Evolutionary conservation across 92 coral and sea anemone genomes (phyloP).

Genomic region (Siderastrea siderea): DNA sequence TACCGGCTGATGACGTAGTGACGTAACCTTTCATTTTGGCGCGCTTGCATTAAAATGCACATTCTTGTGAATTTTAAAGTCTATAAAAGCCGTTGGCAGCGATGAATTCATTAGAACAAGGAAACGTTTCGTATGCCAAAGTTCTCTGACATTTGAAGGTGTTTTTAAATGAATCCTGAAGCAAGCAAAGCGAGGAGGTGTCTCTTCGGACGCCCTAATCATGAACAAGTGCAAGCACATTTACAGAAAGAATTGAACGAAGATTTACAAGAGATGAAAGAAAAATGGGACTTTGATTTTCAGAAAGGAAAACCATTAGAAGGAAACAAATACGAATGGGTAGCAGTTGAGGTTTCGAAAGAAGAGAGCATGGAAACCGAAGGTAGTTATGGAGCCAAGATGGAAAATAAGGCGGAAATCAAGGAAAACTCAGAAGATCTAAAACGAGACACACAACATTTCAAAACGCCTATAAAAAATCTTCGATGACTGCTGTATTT

Average conservation of each 20-base stretch:
- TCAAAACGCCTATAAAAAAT: constrained; percentile 22
- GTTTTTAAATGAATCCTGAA: neutral
- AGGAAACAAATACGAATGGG: constrained; percentile 69
- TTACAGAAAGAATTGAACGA: constrained; percentile 45
- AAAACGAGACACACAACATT: neutral
- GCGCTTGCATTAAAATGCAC: neutral
- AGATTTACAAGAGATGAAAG: constrained; percentile 65
- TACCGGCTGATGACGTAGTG: constrained; percentile 51
- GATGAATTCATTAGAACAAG: neutral
- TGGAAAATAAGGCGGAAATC: neutral
- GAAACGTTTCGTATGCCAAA: neutral
- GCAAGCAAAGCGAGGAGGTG: constrained; percentile 60
- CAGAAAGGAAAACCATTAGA: constrained; percentile 64
- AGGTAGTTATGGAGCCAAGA: neutral
- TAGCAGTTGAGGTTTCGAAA: neutral
- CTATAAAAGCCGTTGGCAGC: neutral
- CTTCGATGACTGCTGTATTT: neutral
- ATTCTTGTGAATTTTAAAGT: constrained; percentile 2
- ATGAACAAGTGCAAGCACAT: constrained; percentile 30
- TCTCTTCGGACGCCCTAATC: constrained; percentile 80
- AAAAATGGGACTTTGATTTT: constrained; percentile 81
- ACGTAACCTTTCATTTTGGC: constrained; percentile 39
- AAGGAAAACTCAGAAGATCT: neutral
- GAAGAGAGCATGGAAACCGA: neutral
- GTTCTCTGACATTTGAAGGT: neutral